Evolutionary conservation across 1,140 invertebrate species (phyloP), one percentile per base, ranked within the genome.

Genomic region (Fopius arisanus): DNA sequence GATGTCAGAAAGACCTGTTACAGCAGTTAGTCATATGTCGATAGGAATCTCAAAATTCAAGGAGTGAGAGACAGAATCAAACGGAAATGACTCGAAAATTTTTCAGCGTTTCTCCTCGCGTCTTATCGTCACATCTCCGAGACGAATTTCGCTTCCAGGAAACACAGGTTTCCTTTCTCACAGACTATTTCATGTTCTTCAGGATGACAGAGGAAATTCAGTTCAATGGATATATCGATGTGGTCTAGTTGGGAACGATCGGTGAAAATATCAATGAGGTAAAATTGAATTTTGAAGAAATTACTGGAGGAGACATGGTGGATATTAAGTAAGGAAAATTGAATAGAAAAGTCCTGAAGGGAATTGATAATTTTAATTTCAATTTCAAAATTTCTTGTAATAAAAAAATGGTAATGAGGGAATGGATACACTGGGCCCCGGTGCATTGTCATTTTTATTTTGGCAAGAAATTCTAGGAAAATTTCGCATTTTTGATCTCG

Each of bases 1-100:
- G 94, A 94, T 74, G 94, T 95, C 41, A 90, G 94, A 72, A 95
- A 96, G 83, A 95, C 94, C 26, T 95, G 94, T 84, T 96, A 95
- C 87, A 95, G 94, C 89, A 95, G 93, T 88, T 94, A 86, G 84
- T 85, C 73, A 73, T 76, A 76, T 72, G 75, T 67, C 28, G 43
- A 73, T 67, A 67, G 23, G 54, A 71, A 23, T 48, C 16, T 48
- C 31, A 62, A 28, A n/a, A 59, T 70, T 4, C 59, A 14, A 31
- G 19, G 31, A 71, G n/a, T 62, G 21, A 12, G 9, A 41, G 40
- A 41, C 16, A 37, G 26, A 54, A 37, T 62, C 59, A 4, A 41
- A 59, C 40, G 70, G 31, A 51, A 72, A 72, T 40, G 59, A 33
- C 28, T 40, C 21, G 63, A 68, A 10, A 5, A 10, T 33, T 43